phyloP scores from a whole-genome alignment of 2,888 invertebrate species.

The Oasisia sp. region DNA sequence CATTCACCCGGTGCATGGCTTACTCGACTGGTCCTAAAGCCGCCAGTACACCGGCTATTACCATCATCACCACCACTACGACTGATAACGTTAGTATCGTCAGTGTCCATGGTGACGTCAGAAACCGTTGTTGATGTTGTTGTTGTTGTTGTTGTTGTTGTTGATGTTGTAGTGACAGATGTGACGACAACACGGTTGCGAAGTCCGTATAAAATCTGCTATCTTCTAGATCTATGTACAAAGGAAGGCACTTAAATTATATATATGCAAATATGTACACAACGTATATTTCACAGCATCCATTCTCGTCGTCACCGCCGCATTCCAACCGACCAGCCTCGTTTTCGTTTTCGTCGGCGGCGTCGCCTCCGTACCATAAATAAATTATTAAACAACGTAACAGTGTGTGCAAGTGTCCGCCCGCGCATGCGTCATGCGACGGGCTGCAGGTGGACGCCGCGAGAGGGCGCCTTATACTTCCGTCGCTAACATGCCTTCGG shows the following conservation, averaged over 20 bases:
- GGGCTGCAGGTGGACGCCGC: slow-evolving; percentile 13
- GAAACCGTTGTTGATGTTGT: not conserved
- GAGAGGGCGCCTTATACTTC: not conserved
- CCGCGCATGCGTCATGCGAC: slow-evolving; percentile 12
- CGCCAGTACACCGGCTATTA: not conserved
- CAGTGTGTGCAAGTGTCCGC: not conserved
- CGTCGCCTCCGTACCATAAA: not conserved
- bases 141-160: not conserved
- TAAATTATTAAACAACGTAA: slow-evolving; percentile 17
- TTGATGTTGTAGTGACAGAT: not conserved
- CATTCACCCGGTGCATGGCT: not conserved
- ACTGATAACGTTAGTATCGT: not conserved
- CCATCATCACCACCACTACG: not conserved
- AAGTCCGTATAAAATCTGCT: slow-evolving; percentile 6
- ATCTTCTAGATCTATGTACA: slow-evolving; percentile 3
- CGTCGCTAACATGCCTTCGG: not conserved
- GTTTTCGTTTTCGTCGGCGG: not conserved
- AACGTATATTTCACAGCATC: not conserved
- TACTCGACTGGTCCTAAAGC: not conserved
- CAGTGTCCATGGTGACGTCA: not conserved
- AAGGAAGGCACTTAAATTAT: slow-evolving; percentile 7
- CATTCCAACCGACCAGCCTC: not conserved
- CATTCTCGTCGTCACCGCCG: not conserved
- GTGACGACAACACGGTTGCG: not conserved
- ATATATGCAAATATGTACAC: slow-evolving; percentile 9